Evolutionary conservation across 2,797 vertebrate genomes (phyloP), one percentile per base, ranked within the genome.

Genomic region (Dryobates pubescens): DNA sequence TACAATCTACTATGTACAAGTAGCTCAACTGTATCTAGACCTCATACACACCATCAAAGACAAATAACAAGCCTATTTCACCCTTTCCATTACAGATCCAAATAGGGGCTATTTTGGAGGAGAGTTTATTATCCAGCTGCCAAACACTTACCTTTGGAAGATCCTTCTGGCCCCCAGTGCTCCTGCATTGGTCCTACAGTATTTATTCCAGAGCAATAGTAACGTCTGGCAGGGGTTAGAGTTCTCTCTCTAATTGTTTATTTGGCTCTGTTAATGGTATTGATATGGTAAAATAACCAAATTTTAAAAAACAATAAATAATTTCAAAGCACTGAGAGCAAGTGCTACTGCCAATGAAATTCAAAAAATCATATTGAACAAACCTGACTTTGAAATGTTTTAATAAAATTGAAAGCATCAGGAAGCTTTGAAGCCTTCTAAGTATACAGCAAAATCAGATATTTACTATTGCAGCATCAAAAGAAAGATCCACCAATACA

Each of bases 371-470:
- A 75, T 87, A 82, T 67, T 81, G 79, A 95, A 77, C 45, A 91
- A 88, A 92, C 67, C 59, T 94, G 84, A 76, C 57, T 91, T 73
- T 47, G 36, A 76, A 88, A 76, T 73, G 77, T 93, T 96, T 95
- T 96, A 94, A 92, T 95, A 94, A 93, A 96, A 90, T 94, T 93
- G 89, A 94, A 94, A 96, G 83, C 51, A 81, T 62, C 74, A 45
- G 75, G 49, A 94, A 82, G 76, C 94, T 96, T 96, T 97, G 95
- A 97, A 96, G 93, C 93, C 85, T 91, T 88, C 85, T 89, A 93
- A 94, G 89, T 68, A 82, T 64, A 90, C 78, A 88, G 78, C 8
- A 90, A 83, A 91, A 92, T 91, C 85, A 72, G 82, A 83, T 91
- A 93, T 96, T 96, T 96, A 91, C 75, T 91, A 82, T 47, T 80